Evolutionary conservation across 1,140 invertebrate species (phyloP).

Genomic region (Rhagoletis pomonella): DNA sequence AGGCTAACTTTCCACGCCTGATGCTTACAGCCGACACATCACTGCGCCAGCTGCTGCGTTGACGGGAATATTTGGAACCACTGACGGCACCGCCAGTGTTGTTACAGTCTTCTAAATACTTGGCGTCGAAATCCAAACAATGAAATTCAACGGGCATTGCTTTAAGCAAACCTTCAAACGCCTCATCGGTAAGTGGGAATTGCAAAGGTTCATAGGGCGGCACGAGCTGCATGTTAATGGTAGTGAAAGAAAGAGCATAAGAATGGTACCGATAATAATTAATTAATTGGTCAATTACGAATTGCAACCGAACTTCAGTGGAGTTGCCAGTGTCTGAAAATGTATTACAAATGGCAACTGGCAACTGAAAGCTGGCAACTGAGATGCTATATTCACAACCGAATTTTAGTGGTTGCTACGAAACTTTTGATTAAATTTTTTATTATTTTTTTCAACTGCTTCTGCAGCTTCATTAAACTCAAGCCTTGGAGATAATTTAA

Average conservation of each 20-base stretch:
- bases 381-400: too few species aligned
- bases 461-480: too few species aligned
- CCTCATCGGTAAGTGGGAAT: slow-evolving; percentile 80
- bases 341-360: too few species aligned
- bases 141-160: slow-evolving; percentile 74
- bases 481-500: too few species aligned
- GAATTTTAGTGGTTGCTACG: too few species aligned
- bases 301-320: too few species aligned
- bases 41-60: slow-evolving; percentile 14
- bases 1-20: slow-evolving; percentile 16
- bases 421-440: too few species aligned
- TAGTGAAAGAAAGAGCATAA: background rate
- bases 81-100: background rate
- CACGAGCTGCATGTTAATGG: slow-evolving; percentile 56
- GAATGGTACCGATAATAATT: background rate
- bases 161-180: slow-evolving; percentile 78
- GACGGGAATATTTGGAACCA: slow-evolving; percentile 13
- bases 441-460: too few species aligned
- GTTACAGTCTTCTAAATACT: slow-evolving; percentile 50
- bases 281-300: background rate
- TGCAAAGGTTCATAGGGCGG: slow-evolving; percentile 78
- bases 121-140: slow-evolving; percentile 19
- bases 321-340: too few species aligned
- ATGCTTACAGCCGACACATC: background rate
- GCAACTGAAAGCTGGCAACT: too few species aligned